Evolutionary conservation across 2,888 invertebrate species (phyloP).

Genomic region (Aphrophora alni): DNA sequence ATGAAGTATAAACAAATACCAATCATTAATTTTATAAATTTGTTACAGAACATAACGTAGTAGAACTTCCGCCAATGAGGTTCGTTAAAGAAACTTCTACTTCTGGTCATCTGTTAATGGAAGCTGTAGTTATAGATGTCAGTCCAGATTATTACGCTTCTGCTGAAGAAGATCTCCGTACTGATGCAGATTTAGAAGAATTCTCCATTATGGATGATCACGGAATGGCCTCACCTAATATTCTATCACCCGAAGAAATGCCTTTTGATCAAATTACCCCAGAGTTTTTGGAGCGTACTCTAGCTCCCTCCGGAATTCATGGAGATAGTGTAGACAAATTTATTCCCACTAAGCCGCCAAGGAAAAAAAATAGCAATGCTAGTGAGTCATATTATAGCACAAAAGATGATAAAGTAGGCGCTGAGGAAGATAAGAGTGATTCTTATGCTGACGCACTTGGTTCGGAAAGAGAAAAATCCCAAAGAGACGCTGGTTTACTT

Average conservation of each 20-base stretch:
- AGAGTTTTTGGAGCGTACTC: conserved; percentile 55
- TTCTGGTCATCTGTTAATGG: conserved; percentile 86
- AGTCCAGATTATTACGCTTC: conserved; percentile 82
- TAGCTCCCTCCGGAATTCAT: conserved; percentile 49
- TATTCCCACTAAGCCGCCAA: conserved; percentile 62
- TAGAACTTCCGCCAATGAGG: conserved; percentile 84
- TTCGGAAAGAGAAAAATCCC: conserved; percentile 36
- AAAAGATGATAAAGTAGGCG: conserved; percentile 48
- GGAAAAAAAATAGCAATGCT: conserved; percentile 55
- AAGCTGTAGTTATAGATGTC: conserved; percentile 90
- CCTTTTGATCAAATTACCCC: conserved; percentile 62
- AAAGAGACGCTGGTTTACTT: conserved; percentile 33
- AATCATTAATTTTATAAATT: too few species aligned
- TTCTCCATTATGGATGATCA: conserved; percentile 81
- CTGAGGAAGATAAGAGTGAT: conserved; percentile 52
- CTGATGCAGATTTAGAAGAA: conserved; percentile 87
- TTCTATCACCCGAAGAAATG: conserved; percentile 53
- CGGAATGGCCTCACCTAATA: conserved; percentile 63
- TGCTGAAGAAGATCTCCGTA: conserved; percentile 78
- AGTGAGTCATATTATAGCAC: conserved; percentile 35
- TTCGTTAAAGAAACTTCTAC: conserved; percentile 90
- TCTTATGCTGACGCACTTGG: conserved; percentile 40
- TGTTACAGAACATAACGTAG: conserved; percentile 76
- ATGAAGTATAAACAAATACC: too few species aligned
- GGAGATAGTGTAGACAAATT: conserved; percentile 40